phyloP scores from a whole-genome alignment of 2,113 vertebrate genomes.

The Pyrgilauda ruficollis region DNA sequence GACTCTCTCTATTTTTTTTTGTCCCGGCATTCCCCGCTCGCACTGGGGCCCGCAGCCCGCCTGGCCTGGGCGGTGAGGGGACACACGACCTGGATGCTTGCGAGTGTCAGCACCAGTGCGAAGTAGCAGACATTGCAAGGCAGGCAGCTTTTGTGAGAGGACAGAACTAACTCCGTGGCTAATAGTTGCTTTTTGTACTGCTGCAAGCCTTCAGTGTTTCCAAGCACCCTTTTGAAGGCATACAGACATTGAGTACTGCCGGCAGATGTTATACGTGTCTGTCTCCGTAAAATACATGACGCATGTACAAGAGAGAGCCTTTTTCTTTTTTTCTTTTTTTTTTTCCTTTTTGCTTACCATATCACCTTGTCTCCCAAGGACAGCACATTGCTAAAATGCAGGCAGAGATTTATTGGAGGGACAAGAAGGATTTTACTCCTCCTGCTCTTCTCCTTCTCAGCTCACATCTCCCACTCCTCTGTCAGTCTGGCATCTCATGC shows the following conservation, averaged over 20 bases:
- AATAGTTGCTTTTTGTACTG: neutral
- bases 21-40: fast-evolving
- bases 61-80: fast-evolving
- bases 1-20: neutral
- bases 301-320: neutral
- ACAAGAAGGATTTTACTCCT: constrained; percentile 19
- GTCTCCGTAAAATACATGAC: neutral
- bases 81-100: fast-evolving
- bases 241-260: neutral
- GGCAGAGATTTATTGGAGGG: constrained; percentile 60
- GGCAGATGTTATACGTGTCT: neutral
- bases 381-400: neutral
- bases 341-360: constrained; percentile 14
- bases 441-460: neutral
- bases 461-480: neutral
- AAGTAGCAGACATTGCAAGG: neutral
- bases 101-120: fast-evolving
- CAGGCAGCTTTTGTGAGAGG: neutral
- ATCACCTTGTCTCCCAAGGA: constrained; percentile 64
- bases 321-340: neutral
- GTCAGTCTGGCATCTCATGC: neutral
- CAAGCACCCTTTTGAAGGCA: neutral
- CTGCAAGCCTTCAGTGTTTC: neutral
- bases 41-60: fast-evolving
- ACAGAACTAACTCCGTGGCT: neutral